These are phyloP conservation scores for Ia io DNA, from an alignment of 2,113 vertebrate species.

Conservation along the genomic window DNA sequence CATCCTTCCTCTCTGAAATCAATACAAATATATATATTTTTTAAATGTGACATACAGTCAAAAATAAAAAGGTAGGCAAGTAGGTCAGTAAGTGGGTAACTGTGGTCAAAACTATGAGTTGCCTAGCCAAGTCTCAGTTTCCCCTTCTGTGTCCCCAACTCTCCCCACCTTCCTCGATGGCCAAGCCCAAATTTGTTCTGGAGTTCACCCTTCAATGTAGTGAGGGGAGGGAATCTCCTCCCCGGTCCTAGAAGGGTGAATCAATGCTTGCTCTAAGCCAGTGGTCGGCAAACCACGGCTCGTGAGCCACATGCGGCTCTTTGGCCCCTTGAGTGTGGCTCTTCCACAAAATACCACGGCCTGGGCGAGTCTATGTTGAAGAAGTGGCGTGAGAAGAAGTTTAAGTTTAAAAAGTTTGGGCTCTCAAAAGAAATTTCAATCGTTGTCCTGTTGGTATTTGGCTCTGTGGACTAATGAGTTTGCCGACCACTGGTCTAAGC, in stretches of 20 bases:
- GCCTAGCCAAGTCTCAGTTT: neutral
- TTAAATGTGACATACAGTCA: neutral
- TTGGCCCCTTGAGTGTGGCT: too few relatives aligned
- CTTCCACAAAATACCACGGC: too few relatives aligned
- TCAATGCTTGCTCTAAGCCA: neutral
- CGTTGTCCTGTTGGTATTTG: too few relatives aligned
- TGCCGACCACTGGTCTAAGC: neutral
- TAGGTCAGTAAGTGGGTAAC: neutral
- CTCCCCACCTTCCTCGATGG: neutral
- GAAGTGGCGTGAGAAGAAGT: too few relatives aligned
- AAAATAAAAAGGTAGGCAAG: neutral
- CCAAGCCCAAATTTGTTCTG: neutral
- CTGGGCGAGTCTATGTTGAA: too few relatives aligned
- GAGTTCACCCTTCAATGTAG: neutral
- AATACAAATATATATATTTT: too few relatives aligned
- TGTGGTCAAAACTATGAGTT: neutral
- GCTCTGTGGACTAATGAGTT: too few relatives aligned
- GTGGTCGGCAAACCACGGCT: too few relatives aligned
- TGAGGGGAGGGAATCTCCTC: neutral
- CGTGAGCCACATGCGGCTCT: too few relatives aligned
- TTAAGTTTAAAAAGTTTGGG: too few relatives aligned
- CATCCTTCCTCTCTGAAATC: too few relatives aligned
- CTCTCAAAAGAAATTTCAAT: too few relatives aligned
- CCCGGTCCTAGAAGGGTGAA: neutral
- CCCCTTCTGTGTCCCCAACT: neutral